Evolutionary conservation across 2,797 vertebrate species (phyloP), one percentile per base, ranked within the genome.

Genomic region (Rallus crepitans): DNA sequence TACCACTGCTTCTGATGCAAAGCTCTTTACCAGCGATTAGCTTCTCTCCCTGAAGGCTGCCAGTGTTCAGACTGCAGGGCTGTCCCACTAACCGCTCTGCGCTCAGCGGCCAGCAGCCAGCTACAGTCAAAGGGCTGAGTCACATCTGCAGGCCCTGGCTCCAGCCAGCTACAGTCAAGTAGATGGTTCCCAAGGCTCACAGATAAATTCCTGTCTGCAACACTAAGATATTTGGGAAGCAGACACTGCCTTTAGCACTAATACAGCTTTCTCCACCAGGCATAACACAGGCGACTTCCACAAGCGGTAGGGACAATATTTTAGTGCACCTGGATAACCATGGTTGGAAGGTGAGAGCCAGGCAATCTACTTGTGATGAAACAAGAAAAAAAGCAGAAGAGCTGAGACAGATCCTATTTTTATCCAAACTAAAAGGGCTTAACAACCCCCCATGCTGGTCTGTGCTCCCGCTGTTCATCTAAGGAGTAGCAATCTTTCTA

Each of bases 141-240:
- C 78, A 87, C 64, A 80, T 68, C 86, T 83, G 86, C 82, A 89
- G 86, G 86, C 59, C 68, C 45, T 35, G 69, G 78, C 79, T 80
- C 45, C 48, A 52, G 56, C 1, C 0, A 71, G 52, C 55, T 39
- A 23, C 64, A 27, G 59, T 70, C 33, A 37, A 37, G 37, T 37
- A 37, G 53, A 37, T 2, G 0, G 65, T 84, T 94, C 79, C 79
- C 60, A 80, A 55, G 70, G 45, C 15, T 40, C 65, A 40, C 61
- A 56, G 61, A 61, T 40, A 68, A 77, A 80, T 73, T 72, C 50
- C 39, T 52, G 25, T 52, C 59, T 35, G 64, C 45, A 45, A 2
- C 66, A 48, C 53, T 24, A 50, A 83, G n/a, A 50, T n/a, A n/a
- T 68, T 64, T 37, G 61, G 70, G 71, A 87, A 87, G 55, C 60